phyloP scores from a whole-genome alignment of 2,113 vertebrate species.

The Xiphophorus couchianus region DNA sequence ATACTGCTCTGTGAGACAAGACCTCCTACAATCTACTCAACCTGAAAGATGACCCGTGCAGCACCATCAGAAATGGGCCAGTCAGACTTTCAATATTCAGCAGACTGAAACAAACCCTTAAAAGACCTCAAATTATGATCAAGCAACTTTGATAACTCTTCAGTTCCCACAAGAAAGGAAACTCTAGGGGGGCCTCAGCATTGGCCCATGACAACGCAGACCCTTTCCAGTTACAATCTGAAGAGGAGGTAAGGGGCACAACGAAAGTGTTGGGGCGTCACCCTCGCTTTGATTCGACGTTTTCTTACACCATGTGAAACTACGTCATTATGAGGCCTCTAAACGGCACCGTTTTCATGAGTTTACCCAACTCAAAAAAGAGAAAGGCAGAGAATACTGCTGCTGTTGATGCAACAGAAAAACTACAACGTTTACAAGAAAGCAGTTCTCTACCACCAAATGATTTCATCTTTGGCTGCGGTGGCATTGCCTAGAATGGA shows the following conservation, averaged over 20 bases:
- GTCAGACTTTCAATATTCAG: not conserved
- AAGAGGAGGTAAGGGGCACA: constrained; percentile 45
- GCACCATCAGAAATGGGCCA: not conserved
- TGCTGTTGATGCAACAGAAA: not conserved
- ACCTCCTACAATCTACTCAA: not conserved
- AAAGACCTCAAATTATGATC: too few relatives aligned
- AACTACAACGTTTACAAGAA: not conserved
- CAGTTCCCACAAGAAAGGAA: constrained; percentile 20
- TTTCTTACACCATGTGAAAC: constrained; percentile 57
- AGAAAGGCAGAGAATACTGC: not conserved
- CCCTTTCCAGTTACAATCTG: constrained; percentile 48
- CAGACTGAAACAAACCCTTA: not conserved
- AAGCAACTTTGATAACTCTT: not conserved
- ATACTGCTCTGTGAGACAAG: not conserved
- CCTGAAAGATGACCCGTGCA: not conserved
- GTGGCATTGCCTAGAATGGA: too few relatives aligned
- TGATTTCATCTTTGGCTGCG: not conserved
- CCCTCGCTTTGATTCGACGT: constrained; percentile 60
- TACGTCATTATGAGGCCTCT: constrained; percentile 30
- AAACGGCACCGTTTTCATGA: constrained; percentile 54
- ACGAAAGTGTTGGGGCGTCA: constrained; percentile 10
- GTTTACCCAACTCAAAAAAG: constrained; percentile 3
- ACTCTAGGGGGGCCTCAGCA: constrained; percentile 12
- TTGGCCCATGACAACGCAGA: constrained; percentile 20
- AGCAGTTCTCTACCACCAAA: not conserved